Percentiles rank a stretch among this genome's conserved stretches.
phyloP scores from a whole-genome alignment of 2,113 vertebrate species.

The Mirounga angustirostris region DNA sequence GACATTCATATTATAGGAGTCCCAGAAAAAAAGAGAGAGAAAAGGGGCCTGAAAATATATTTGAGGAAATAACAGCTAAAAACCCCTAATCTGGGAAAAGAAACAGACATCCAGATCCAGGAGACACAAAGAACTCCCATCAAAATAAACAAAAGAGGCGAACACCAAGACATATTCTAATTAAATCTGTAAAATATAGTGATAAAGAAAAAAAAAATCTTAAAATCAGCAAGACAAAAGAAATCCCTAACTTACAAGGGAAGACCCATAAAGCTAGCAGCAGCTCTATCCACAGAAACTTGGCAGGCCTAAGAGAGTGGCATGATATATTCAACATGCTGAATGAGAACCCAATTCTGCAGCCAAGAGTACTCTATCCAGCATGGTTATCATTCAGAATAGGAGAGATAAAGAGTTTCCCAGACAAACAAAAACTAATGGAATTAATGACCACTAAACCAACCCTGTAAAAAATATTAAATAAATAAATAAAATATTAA shows the following conservation, averaged over 20 bases:
- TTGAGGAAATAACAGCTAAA: background rate
- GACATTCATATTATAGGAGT: background rate
- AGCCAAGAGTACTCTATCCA: background rate
- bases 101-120: background rate
- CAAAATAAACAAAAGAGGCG: background rate
- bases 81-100: background rate
- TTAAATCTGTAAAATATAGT: background rate
- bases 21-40: background rate
- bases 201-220: background rate
- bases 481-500: background rate
- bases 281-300: background rate
- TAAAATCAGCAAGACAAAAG: background rate
- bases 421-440: background rate
- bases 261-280: background rate
- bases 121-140: background rate
- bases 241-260: background rate
- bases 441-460: background rate
- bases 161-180: background rate
- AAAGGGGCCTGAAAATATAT: background rate
- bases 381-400: background rate
- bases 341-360: background rate
- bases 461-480: background rate
- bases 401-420: background rate
- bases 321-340: background rate
- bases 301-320: background rate